Evolutionary conservation across 2,797 vertebrate species (phyloP), one percentile per base, ranked within the genome.

Genomic region (Carcharodon carcharias): DNA sequence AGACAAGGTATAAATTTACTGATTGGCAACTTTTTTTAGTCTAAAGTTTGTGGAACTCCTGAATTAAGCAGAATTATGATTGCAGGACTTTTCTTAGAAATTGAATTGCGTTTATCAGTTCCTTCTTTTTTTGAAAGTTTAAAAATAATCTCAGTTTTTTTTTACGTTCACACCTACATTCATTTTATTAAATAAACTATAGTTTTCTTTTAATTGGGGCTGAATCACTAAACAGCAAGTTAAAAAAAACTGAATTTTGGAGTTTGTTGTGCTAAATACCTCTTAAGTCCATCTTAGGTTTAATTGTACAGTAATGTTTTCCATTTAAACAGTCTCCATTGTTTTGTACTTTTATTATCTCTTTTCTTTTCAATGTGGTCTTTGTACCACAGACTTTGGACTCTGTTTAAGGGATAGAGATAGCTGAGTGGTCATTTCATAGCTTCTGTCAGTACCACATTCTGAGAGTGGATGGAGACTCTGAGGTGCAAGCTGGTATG

Each of bases 41-140:
- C 91, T 63, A 16, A n/a, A 35, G 16, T 93, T 63, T 63, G 14
- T 71, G 4, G 23, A 71, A 69, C 28, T 92, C 31, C 56, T 63
- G 89, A 92, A 63, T 58, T n/a, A 92, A 92, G 28, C 92, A 95
- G 40, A 67, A 45, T 95, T 95, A 23, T 26, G 45, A 95, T 95
- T 69, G 16, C 12, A n/a, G 26, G 31, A 63, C 56, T 61, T 61
- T 14, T 61, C n/a, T 65, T 45, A 65, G 61, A 93, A 93, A 40
- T 65, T 93, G 91, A 67, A 93, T 63, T 18, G 58, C 21, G 21
- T 65, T 93, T 26, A 93, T 65, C 61, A 67, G 40, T 45, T 11
- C 21, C 21, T 65, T 65, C 21, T 65, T 65, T 9, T 26, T 93
- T 9, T 67, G 23, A 93, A 93, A 3, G 7, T 11, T 67, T 61